phyloP scores from a whole-genome alignment of 1,140 invertebrate species.

The Polypedilum pembai region DNA sequence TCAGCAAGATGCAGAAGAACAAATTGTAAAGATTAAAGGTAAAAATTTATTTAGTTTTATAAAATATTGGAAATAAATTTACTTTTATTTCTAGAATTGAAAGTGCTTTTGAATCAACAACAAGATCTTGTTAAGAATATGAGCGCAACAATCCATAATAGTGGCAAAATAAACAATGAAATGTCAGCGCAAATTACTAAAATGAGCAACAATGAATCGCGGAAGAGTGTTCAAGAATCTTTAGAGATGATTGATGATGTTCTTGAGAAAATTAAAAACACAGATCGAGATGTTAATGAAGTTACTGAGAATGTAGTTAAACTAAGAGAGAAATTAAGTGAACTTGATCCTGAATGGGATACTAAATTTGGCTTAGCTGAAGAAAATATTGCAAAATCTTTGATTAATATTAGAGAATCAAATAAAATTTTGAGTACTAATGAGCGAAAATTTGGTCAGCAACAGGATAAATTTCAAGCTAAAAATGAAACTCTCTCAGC shows the following conservation, averaged over 20 bases:
- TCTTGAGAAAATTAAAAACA: constrained; percentile 45
- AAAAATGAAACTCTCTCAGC: constrained; percentile 54
- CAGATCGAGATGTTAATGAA: constrained; percentile 48
- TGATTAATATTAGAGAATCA: constrained; percentile 39
- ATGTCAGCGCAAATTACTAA: constrained; percentile 40
- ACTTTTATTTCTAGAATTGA: constrained; percentile 33
- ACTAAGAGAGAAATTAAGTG: constrained; percentile 46
- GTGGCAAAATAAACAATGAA: constrained; percentile 49
- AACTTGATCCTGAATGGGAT: constrained; percentile 51
- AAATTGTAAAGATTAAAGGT: constrained; percentile 46
- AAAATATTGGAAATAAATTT: background rate
- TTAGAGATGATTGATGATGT: constrained; percentile 44
- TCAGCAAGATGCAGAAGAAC: constrained; percentile 42
- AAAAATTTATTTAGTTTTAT: constrained; percentile 30
- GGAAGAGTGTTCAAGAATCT: constrained; percentile 41
- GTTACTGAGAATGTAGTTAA: constrained; percentile 46
- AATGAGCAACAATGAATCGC: constrained; percentile 35
- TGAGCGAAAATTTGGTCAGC: constrained; percentile 45
- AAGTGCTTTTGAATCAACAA: constrained; percentile 43
- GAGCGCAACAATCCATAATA: constrained; percentile 47
- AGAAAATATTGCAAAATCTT: constrained; percentile 40
- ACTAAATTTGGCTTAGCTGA: constrained; percentile 45
- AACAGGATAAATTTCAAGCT: constrained; percentile 50
- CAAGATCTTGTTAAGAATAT: constrained; percentile 46
- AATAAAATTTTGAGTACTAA: constrained; percentile 48